Base-by-base conservation (phyloP, 2,888 invertebrate species). In the Hypselothyrea guttata region DNA sequence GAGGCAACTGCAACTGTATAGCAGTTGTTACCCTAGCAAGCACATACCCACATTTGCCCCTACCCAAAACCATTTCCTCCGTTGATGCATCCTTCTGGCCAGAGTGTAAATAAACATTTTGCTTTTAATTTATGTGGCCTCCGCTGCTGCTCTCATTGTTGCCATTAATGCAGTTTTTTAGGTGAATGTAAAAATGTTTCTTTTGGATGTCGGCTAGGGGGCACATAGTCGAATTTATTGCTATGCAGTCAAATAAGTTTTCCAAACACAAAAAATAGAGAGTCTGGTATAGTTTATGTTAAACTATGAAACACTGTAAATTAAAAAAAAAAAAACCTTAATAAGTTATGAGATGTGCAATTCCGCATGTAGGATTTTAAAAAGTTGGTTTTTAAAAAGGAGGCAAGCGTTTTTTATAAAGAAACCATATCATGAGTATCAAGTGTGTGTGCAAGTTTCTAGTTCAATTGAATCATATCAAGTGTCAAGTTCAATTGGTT, bases 41-140 rank as follows among this genome's bases (percentile, higher is more conserved):
- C 34, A 34, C n/a, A 13, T 18, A 4, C 4, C 15, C 15, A 18
- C 7, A 7, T 1, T 1, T 35, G 1, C 12, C 45, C 9, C 13
- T 4, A n/a, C 22, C 37, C 5, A 18, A n/a, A 8, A 11, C 12
- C 35, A 4, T 18, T 30, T 18, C 16, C 46, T 37, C 16, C 45
- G 69, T 53, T 64, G 55, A 53, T 64, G 48, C 64, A 69, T 69
- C 59, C 62, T 66, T 68, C 46, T 65, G 59, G 63, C 71, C 72
- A 52, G 55, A 47, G 65, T 75, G 75, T 70, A 77, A 81, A 77
- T 77, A 78, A 78, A 81, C 82, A 78, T 77, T 78, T 81, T 72
- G 70, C 70, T 56, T 82, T 75, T 70, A 81, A 78, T 78, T 78
- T 82, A 82, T 82, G 78, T 72, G 44, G 40, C 46, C 31, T 47